phyloP scores from a whole-genome alignment of 2,113 vertebrate species.

The Salvelinus namaycush region DNA sequence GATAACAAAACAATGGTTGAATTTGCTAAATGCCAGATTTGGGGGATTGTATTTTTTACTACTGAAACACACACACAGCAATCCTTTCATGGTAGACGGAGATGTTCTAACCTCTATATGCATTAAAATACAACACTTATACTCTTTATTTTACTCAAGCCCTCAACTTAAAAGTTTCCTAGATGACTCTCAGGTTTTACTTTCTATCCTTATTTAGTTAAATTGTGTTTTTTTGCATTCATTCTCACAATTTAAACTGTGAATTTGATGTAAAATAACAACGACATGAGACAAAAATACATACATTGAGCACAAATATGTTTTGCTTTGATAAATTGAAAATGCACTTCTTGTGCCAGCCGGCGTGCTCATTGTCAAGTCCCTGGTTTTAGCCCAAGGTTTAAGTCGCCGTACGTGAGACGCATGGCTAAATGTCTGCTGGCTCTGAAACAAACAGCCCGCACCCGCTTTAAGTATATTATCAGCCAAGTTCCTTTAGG shows the following conservation, averaged over 20 bases:
- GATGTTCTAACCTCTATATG: neutral
- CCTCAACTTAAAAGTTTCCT: neutral
- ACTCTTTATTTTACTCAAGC: neutral
- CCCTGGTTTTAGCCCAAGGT: constrained; percentile 81
- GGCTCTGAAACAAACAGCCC: constrained; percentile 92
- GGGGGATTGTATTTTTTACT: neutral
- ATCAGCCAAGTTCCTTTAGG: constrained; percentile 96
- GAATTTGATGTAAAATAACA: too few species aligned
- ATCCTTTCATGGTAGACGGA: neutral
- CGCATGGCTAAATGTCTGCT: constrained; percentile 82
- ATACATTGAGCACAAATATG: constrained; percentile 43
- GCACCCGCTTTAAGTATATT: constrained; percentile 94
- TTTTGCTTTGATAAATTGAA: constrained; percentile 59
- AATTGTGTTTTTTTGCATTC: neutral
- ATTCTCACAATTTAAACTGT: neutral
- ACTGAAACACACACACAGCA: constrained; percentile 6
- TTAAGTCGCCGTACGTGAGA: constrained; percentile 92
- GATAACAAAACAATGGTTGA: neutral
- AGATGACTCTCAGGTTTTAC: neutral
- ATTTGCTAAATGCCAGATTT: neutral
- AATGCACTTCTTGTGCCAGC: constrained; percentile 64
- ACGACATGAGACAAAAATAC: neutral
- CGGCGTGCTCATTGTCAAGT: constrained; percentile 79
- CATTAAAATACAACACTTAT: neutral
- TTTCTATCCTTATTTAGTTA: neutral